These are phyloP conservation scores for Rhadinocentrus ornatus DNA, from an alignment of 2,797 vertebrate genomes.

Conservation along the genomic window DNA sequence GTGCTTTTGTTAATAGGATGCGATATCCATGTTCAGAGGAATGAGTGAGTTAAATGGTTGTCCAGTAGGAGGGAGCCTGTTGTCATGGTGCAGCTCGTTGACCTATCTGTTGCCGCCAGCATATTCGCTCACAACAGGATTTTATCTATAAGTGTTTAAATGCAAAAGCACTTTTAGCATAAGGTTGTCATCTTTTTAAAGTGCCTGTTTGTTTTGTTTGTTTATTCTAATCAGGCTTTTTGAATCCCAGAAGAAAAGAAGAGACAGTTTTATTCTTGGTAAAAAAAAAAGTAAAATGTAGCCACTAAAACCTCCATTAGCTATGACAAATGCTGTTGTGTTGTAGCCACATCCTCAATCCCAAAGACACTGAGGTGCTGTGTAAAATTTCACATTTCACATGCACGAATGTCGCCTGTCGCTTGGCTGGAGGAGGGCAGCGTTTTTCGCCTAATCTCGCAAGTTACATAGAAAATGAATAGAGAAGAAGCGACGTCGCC, in stretches of 20 bases:
- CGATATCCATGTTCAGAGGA: constrained; percentile 19
- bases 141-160: constrained; percentile 17
- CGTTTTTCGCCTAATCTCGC: no score
- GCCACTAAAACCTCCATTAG: neutral
- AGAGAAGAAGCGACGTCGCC: no score
- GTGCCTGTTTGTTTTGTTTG: neutral
- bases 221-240: neutral
- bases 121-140: constrained; percentile 31
- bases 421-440: no score
- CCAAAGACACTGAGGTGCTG: no score
- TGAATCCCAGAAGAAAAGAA: neutral
- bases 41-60: constrained; percentile 51
- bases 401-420: no score
- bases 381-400: no score
- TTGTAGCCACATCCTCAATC: neutral
- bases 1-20: neutral
- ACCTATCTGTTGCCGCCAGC: constrained; percentile 44
- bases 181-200: neutral
- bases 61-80: constrained; percentile 49
- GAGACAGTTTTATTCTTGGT: neutral
- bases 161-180: neutral
- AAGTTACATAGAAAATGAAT: no score
- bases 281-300: no score
- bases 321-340: neutral
- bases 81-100: constrained; percentile 64